Conservation (phyloP, 2,797 vertebrate species). For the Clarias pachynema region DNA sequence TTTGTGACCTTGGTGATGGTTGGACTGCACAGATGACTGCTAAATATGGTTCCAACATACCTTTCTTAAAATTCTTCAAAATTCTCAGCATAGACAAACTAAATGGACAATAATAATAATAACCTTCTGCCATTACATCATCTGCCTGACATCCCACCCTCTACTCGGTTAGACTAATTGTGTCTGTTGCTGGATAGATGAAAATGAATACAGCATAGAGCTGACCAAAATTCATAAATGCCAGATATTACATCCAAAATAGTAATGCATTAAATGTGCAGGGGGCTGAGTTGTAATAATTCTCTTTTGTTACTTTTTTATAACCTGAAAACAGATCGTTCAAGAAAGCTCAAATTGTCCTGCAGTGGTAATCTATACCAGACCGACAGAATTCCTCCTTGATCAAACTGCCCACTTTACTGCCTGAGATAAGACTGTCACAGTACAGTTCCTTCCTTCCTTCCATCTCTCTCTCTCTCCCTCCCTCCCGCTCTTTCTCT, state of each 20-base stretch:
- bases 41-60: background rate
- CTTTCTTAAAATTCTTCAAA: background rate
- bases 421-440: conserved; percentile 36
- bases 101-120: background rate
- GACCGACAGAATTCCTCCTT: conserved; percentile 17
- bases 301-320: conserved; percentile 2
- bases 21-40: background rate
- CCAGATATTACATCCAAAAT: conserved; percentile 2
- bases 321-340: background rate
- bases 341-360: conserved; percentile 1
- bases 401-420: conserved; percentile 5
- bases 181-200: background rate
- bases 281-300: background rate
- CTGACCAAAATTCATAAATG: background rate
- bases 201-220: background rate
- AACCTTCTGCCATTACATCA: background rate
- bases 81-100: background rate
- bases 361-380: conserved; percentile 19
- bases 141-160: background rate
- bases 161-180: background rate
- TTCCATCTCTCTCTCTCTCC: background rate
- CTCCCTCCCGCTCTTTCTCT: background rate
- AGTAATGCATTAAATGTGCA: background rate
- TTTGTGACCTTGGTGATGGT: background rate
- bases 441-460: background rate